phyloP scores from a whole-genome alignment of 2,797 vertebrate species.

The Platalea minor region DNA sequence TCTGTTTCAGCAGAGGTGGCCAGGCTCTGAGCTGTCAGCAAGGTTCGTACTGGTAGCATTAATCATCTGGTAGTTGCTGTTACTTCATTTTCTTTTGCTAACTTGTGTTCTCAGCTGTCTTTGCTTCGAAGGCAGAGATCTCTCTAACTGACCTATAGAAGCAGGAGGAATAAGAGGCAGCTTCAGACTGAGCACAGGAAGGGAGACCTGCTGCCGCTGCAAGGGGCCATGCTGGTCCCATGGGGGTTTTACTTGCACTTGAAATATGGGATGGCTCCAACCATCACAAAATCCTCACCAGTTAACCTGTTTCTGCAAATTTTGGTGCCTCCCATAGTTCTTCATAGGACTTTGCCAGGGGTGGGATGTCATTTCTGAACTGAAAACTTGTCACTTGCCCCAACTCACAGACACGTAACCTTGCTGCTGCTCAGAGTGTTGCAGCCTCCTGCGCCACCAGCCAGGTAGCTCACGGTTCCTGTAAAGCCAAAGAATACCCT shows the following conservation, averaged over 20 bases:
- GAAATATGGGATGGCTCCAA: neutral
- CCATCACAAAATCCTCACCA: neutral
- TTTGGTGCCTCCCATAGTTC: neutral
- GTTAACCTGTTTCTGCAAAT: neutral
- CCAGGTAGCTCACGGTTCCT: accelerated
- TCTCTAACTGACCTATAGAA: neutral
- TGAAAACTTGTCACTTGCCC: neutral
- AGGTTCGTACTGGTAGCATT: neutral
- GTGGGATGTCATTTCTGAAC: neutral
- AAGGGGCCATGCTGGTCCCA: accelerated
- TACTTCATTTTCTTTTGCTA: neutral
- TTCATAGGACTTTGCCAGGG: neutral
- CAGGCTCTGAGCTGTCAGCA: neutral
- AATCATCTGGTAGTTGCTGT: neutral
- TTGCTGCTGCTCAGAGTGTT: accelerated
- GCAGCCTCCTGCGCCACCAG: accelerated
- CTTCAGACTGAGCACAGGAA: neutral
- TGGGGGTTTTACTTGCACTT: neutral
- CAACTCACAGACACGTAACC: accelerated
- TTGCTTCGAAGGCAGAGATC: neutral
- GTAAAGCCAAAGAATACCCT: neutral
- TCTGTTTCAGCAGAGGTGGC: slow-evolving; percentile 7
- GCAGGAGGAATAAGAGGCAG: neutral
- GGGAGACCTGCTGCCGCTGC: too few relatives aligned
- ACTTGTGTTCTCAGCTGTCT: neutral